phyloP scores from a whole-genome alignment of 2,113 vertebrate species.

The Chaetorhynchus papuensis region DNA sequence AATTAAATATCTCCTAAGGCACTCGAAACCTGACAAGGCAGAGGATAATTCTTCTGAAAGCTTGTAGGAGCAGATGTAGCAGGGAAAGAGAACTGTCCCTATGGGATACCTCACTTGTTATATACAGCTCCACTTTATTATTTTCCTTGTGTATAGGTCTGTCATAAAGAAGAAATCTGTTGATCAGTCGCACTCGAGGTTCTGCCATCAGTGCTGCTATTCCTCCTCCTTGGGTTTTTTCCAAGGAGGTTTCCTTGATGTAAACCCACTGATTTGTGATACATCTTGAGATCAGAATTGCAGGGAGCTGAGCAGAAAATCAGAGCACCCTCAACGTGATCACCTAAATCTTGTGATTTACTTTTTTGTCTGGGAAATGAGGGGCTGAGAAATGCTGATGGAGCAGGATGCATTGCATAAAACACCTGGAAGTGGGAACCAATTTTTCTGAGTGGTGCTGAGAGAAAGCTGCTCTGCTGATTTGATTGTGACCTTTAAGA shows the following conservation, averaged over 20 bases:
- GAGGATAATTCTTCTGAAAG: conserved; percentile 44
- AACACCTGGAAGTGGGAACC: neutral
- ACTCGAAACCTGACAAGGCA: conserved; percentile 32
- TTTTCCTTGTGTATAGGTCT: neutral
- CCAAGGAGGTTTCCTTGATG: neutral
- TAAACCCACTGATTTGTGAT: neutral
- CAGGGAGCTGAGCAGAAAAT: neutral
- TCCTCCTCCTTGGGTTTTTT: neutral
- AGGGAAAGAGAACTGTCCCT: neutral
- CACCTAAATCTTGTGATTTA: neutral
- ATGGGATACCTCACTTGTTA: neutral
- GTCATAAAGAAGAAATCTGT: neutral
- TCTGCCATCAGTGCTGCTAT: neutral
- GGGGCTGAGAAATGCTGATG: neutral
- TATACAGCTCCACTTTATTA: neutral
- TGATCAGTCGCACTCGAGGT: neutral
- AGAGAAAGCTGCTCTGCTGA: neutral
- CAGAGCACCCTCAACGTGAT: neutral
- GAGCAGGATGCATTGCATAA: neutral
- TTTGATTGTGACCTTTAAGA: neutral
- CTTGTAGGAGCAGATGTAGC: conserved; percentile 24
- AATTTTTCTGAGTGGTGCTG: neutral
- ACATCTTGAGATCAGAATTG: neutral
- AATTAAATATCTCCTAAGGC: conserved; percentile 43
- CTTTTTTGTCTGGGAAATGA: neutral